Conservation (phyloP, 2,888 invertebrate genomes). For the Aethes cnicana region DNA sequence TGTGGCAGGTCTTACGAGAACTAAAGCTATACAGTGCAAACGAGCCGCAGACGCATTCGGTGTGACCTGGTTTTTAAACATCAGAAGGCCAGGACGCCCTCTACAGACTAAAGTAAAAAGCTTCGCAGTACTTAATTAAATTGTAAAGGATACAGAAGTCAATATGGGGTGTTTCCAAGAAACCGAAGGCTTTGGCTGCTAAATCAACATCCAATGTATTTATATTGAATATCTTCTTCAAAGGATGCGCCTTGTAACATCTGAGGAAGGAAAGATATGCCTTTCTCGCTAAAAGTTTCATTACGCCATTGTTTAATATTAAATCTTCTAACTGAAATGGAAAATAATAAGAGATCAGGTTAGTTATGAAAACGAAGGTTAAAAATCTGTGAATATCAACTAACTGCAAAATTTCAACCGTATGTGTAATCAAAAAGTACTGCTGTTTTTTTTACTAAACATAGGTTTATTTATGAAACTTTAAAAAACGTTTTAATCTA, state of each 20-base stretch:
- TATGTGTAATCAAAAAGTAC: no score
- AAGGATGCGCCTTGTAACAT: slow-evolving; percentile 96
- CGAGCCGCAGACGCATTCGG: no score
- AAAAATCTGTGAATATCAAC: no score
- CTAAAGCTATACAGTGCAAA: no score
- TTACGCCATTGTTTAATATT: slow-evolving; percentile 94
- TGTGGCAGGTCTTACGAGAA: no score
- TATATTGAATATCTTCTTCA: slow-evolving; percentile 95
- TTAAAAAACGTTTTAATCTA: slow-evolving; percentile 5
- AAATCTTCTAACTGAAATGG: slow-evolving; percentile 92
- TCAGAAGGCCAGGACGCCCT: no score
- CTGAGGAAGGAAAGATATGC: slow-evolving; percentile 97
- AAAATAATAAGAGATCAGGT: background rate
- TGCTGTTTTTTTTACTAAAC: no score
- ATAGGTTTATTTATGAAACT: slow-evolving; percentile 12
- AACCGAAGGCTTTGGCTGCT: slow-evolving; percentile 97
- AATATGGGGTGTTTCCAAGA: slow-evolving; percentile 94
- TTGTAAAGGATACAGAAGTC: slow-evolving; percentile 92
- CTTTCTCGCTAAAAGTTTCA: slow-evolving; percentile 95
- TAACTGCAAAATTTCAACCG: no score
- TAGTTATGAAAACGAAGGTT: no score
- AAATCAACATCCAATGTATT: slow-evolving; percentile 92
- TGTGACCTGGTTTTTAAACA: no score
- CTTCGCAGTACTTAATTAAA: slow-evolving; percentile 34
- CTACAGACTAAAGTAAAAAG: no score